Base-by-base conservation (phyloP, 2,113 vertebrate species). In the Protomyctophum bolini region DNA sequence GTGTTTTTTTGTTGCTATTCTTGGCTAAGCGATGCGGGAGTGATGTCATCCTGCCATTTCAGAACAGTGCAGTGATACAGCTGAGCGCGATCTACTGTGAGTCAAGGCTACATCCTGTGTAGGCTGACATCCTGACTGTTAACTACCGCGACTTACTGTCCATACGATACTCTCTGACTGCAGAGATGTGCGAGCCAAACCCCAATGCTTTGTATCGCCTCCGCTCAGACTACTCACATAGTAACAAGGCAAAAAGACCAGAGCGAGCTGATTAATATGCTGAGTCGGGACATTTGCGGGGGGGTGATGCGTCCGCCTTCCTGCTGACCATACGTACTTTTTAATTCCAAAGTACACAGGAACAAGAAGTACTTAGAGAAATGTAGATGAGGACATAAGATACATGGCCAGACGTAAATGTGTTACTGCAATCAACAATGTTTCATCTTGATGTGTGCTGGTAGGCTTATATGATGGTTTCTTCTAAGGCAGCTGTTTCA, bases 251-350 rank as follows among this genome's bases (percentile, higher is more conserved):
- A 10, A 74, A 82, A 46, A 0, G 46, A 41, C 61, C 1, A 75
- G 52, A 66, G 66, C 7, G 4, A 68, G 78, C 58, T 58, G 73
- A 14, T 77, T 82, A 70, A 73, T 77, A 7, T 7, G 41, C 72
- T 46, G 67, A 58, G 0, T 57, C 41, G 68, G 50, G 68, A 82
- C 80, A 83, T 74, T 82, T 83, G 75, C 64, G 70, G 64, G 58
- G 58, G 77, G 82, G 78, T 84, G 82, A 84, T 80, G 79, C 80
- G 79, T 81, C 82, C 41, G 6, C 78, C 77, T 79, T 87, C 81
- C 73, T 69, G 78, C 85, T 82, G 72, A 79, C 58, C 1, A 0
- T 45, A 72, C 28, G 68, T 80, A 82, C 61, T 67, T 75, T 72
- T 52, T 68, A 4, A 41, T 41, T 21, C 59, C 66, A 63, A 83